Conservation (phyloP, 2,113 vertebrate genomes). For the Silurus meridionalis region DNA sequence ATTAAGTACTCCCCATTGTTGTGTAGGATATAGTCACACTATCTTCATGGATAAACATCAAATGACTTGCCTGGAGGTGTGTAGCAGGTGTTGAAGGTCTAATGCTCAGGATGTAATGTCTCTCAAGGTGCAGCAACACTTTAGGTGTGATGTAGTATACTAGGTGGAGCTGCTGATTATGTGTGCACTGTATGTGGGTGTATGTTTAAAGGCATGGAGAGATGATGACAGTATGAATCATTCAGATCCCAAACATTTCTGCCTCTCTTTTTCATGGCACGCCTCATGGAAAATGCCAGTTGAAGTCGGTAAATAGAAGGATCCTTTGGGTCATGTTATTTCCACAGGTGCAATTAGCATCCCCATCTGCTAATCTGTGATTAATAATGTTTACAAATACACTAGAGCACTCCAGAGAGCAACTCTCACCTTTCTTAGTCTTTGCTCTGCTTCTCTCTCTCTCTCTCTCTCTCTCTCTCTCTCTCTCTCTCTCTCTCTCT, state of each 20-base stretch:
- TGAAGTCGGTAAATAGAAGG: slow-evolving; percentile 82
- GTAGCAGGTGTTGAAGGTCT: slow-evolving; percentile 49
- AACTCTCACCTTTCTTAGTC: slow-evolving; percentile 47
- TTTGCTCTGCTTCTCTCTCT: slow-evolving; percentile 27
- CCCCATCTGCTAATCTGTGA: slow-evolving; percentile 92
- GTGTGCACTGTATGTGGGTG: background rate
- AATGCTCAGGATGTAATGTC: slow-evolving; percentile 12
- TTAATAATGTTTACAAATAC: slow-evolving; percentile 91
- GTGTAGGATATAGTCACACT: background rate
- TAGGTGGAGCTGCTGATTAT: slow-evolving; percentile 19
- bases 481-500: too few relatives aligned
- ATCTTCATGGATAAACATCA: background rate
- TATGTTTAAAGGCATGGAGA: background rate
- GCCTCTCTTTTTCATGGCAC: slow-evolving; percentile 7
- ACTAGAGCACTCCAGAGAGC: slow-evolving; percentile 62
- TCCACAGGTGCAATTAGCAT: slow-evolving; percentile 90
- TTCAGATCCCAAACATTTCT: slow-evolving; percentile 12
- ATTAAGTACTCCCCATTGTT: background rate
- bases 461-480: background rate
- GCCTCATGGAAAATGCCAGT: slow-evolving; percentile 58
- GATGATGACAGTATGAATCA: slow-evolving; percentile 27
- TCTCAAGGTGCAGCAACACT: slow-evolving; percentile 36
- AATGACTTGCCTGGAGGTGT: background rate
- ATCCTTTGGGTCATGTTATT: slow-evolving; percentile 85
- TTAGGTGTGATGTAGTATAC: slow-evolving; percentile 41